Evolutionary conservation across 2,113 vertebrate genomes (phyloP).

Genomic region (Microcebus griseorufus): DNA sequence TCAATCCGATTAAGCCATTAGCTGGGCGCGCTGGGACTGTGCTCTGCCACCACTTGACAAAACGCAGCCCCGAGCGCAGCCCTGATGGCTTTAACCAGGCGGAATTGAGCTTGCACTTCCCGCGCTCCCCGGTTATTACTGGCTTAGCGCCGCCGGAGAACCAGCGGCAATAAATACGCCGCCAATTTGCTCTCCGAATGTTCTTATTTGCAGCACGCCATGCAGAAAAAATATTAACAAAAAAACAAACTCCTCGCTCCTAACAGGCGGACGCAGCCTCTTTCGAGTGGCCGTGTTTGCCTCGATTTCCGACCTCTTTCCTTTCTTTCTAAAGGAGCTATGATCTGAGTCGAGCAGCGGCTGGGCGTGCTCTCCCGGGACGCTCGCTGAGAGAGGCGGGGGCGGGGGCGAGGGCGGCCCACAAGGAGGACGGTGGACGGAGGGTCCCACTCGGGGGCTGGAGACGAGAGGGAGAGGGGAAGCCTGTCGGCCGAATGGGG

Average conservation of each 20-base stretch:
- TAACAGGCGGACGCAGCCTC: conserved; percentile 64
- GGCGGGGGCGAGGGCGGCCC: not conserved
- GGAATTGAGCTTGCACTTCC: conserved; percentile 54
- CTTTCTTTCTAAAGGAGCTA: conserved; percentile 69
- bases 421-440: rapidly evolving
- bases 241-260: conserved; percentile 75
- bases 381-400: not conserved
- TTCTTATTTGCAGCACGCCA: conserved; percentile 78
- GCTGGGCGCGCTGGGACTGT: conserved; percentile 64
- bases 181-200: conserved; percentile 78
- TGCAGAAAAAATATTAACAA: conserved; percentile 83
- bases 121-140: conserved; percentile 77
- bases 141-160: conserved; percentile 75
- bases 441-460: rapidly evolving
- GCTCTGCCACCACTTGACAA: conserved; percentile 74
- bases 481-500: rapidly evolving
- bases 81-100: conserved; percentile 50
- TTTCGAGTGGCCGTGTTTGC: conserved; percentile 53
- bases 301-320: not conserved
- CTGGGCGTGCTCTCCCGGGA: not conserved
- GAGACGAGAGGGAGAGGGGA: not conserved
- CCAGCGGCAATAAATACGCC: conserved; percentile 77
- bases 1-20: conserved; percentile 69
- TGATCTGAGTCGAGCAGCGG: conserved; percentile 32
- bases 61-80: conserved; percentile 51